phyloP scores from a whole-genome alignment of 92 coral and sea anemone species.

The Parazoanthus atlanticus region DNA sequence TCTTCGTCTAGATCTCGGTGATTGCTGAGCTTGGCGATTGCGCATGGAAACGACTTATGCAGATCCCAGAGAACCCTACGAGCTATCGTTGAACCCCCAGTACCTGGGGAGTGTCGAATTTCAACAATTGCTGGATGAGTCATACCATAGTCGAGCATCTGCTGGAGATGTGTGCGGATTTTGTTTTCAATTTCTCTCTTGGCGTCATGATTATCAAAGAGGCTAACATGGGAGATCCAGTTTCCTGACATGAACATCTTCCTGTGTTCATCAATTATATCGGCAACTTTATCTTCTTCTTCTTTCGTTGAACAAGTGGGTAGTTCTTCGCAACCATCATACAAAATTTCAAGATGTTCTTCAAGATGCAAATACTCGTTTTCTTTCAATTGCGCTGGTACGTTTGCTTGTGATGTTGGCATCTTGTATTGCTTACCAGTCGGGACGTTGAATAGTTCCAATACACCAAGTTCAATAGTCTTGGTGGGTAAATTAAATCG shows the following conservation, averaged over 20 bases:
- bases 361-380: constrained; percentile 62
- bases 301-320: no score
- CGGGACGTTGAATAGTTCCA: constrained; percentile 39
- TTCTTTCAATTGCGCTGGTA: constrained; percentile 50
- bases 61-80: constrained; percentile 84
- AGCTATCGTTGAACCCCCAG: constrained; percentile 83
- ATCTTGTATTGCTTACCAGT: constrained; percentile 54
- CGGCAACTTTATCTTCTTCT: constrained; percentile 48
- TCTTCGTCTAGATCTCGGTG: constrained; percentile 68
- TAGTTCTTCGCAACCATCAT: constrained; percentile 71
- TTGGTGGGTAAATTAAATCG: no score
- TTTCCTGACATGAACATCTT: constrained; percentile 72
- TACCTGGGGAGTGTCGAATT: constrained; percentile 76
- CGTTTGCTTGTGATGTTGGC: constrained; percentile 67
- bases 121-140: constrained; percentile 62
- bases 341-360: constrained; percentile 66
- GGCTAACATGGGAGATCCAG: constrained; percentile 67
- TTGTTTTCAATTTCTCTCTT: constrained; percentile 59
- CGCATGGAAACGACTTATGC: constrained; percentile 75
- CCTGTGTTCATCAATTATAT: constrained; percentile 57
- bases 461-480: no score
- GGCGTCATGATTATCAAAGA: constrained; percentile 74
- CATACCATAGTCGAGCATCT: constrained; percentile 57
- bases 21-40: constrained; percentile 56
- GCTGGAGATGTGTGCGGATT: constrained; percentile 65